phyloP scores from a whole-genome alignment of 2,797 vertebrate species.

The Kryptolebias ocellatus region DNA sequence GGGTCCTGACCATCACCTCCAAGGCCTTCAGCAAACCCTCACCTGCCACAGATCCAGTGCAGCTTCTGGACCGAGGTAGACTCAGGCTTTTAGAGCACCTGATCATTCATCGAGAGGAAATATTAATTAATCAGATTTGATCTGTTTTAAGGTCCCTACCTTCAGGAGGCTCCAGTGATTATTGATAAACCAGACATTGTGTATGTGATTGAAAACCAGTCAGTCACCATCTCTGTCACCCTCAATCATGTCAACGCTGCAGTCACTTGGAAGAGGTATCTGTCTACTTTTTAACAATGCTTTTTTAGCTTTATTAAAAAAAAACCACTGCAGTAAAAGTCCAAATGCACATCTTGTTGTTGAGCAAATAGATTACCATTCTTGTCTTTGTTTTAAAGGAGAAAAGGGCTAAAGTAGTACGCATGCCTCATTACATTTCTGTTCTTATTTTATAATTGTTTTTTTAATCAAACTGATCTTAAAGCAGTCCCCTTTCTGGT shows the following conservation, averaged over 20 bases:
- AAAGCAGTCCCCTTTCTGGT: too few relatives aligned
- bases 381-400: too few relatives aligned
- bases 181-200: constrained; percentile 92
- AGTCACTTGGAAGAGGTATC: constrained; percentile 91
- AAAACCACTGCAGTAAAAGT: too few relatives aligned
- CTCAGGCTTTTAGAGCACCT: background rate
- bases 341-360: too few relatives aligned
- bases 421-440: too few relatives aligned
- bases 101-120: background rate
- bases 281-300: background rate
- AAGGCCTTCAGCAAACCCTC: constrained; percentile 97
- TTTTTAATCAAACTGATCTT: too few relatives aligned
- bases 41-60: constrained; percentile 83
- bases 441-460: too few relatives aligned
- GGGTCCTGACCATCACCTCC: constrained; percentile 90
- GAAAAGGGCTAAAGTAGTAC: too few relatives aligned
- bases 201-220: constrained; percentile 92
- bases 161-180: constrained; percentile 89
- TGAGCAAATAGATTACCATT: too few relatives aligned
- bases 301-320: background rate
- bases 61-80: constrained; percentile 89
- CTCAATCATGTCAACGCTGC: constrained; percentile 93
- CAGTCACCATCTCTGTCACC: constrained; percentile 86
- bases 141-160: constrained; percentile 84
- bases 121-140: background rate